Evolutionary conservation across 2,888 invertebrate genomes (phyloP), one percentile per base, ranked within the genome.

Genomic region (Protophormia terraenovae): DNA sequence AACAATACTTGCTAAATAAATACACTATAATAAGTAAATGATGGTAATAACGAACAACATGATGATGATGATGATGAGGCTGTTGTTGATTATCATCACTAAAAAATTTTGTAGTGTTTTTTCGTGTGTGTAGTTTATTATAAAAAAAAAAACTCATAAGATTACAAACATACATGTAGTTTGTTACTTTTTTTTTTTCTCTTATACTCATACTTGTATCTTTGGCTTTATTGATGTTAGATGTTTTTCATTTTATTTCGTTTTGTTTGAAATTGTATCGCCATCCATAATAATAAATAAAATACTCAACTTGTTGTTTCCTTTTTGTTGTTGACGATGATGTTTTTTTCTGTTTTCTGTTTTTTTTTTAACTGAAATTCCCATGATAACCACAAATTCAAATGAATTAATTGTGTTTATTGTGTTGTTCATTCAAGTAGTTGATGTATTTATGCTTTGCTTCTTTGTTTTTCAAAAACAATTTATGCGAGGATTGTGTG

Each of bases 301-400:
- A 53, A 27, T 75, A 4, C 19, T 58, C 27, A 41, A 35, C 16
- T 66, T 67, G 29, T 78, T 53, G 35, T 60, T 55, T 58, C 27
- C 19, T 60, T 35, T 32, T 19, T 35, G 22, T 66, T 66, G 19
- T 29, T 47, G 47, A 22, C 16, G 64, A 14, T 45, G n/a, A 35
- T 62, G 14, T n/a, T 69, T 38, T 14, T 10, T 16, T 66, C 0
- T 45, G 16, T 50, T 19, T n/a, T 5, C 3, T 16, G 32, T 69
- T 32, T 72, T 41, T 50, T 80, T 55, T 35, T 24, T 29, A 2
- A 27, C 12, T n/a, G 12, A 50, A 75, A 83, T 58, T 83, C 79
- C 69, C 79, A 79, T 79, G 73, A 71, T 58, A 75, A 69, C 35
- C 45, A 75, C 53, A 83, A 83, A 83, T 79, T 83, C 69, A 75